Percentiles rank a stretch among this genome's conserved stretches.
Evolutionary conservation across 2,888 invertebrate genomes (phyloP).

Genomic region (Agrotis ipsilon): DNA sequence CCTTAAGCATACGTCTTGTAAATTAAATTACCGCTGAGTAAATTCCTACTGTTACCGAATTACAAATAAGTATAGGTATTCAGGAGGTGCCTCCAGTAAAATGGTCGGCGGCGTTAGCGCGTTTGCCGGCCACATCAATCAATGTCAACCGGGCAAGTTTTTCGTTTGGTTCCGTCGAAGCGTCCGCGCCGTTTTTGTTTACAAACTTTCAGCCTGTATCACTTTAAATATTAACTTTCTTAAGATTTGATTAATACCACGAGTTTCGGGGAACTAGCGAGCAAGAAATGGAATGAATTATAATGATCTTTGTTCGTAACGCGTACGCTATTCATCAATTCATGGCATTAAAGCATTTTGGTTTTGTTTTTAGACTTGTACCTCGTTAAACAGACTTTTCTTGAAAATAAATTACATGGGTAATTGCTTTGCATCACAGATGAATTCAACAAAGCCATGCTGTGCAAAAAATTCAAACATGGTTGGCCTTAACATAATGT

Average conservation of each 20-base stretch:
- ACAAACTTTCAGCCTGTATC: conserved; percentile 84
- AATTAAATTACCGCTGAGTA: conserved; percentile 67
- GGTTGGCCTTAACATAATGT: too few species aligned
- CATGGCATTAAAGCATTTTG: conserved; percentile 14
- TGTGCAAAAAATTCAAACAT: background rate
- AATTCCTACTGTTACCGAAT: conserved; percentile 65
- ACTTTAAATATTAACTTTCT: conserved; percentile 82
- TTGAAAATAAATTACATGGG: background rate
- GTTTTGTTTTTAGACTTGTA: conserved; percentile 21
- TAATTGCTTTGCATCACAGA: background rate
- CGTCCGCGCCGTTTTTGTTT: conserved; percentile 85
- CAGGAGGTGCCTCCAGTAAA: conserved; percentile 75
- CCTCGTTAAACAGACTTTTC: conserved; percentile 11
- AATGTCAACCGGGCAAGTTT: conserved; percentile 87
- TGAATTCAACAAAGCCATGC: background rate
- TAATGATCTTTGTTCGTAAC: conserved; percentile 54
- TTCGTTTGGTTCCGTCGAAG: conserved; percentile 84
- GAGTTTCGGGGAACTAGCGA: conserved; percentile 64
- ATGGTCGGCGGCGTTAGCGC: conserved; percentile 77
- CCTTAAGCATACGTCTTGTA: conserved; percentile 55
- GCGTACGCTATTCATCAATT: conserved; percentile 39
- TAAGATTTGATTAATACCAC: conserved; percentile 77
- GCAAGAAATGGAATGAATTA: conserved; percentile 60
- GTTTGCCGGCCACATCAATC: conserved; percentile 85
- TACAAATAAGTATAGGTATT: conserved; percentile 71